Percentiles rank a stretch among this genome's conserved stretches.
Evolutionary conservation across 92 coral and sea anemone genomes (phyloP).

Genomic region (Virgularia gustaviana): DNA sequence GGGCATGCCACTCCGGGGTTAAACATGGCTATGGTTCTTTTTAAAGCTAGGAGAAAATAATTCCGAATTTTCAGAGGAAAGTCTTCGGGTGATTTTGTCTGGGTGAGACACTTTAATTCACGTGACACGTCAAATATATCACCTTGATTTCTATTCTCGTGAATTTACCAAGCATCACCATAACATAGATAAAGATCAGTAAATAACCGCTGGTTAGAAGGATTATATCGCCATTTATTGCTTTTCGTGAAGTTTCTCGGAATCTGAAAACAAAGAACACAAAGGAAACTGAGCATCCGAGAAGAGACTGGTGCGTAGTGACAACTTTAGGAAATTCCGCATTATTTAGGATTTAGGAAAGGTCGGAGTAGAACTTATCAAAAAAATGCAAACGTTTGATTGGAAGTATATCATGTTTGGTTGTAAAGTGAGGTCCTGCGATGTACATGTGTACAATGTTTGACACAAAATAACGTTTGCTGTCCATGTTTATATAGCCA

Average conservation of each 20-base stretch:
- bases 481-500: no score
- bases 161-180: conserved; percentile 76
- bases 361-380: background rate
- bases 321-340: background rate
- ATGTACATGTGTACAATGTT: no score
- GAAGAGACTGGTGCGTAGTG: background rate
- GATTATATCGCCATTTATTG: conserved; percentile 64
- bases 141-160: conserved; percentile 88
- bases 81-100: background rate
- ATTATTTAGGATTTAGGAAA: no score
- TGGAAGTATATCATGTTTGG: no score
- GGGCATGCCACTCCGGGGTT: no score
- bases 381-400: background rate
- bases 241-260: conserved; percentile 51
- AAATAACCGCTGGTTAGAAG: conserved; percentile 81
- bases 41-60: no score
- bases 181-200: conserved; percentile 75
- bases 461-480: no score
- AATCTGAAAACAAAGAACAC: conserved; percentile 36
- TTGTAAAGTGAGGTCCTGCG: no score
- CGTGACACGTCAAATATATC: background rate
- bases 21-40: no score
- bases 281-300: background rate
- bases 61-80: no score
- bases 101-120: no score